These are phyloP conservation scores for Shargacucullia verbasci DNA, from an alignment of 2,888 invertebrate species.

Conservation along the genomic window DNA sequence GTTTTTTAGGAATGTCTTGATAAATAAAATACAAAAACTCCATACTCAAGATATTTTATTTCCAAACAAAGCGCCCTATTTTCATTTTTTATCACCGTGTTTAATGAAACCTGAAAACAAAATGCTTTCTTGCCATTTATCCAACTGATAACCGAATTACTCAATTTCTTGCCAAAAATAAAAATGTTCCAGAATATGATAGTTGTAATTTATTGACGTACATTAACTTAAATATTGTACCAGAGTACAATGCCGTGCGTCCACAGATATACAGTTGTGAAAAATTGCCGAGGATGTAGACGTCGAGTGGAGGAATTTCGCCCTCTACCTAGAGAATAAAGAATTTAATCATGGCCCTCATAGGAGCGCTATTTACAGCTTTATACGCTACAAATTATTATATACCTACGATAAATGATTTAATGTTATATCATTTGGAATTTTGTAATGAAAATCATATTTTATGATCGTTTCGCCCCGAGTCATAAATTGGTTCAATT, in stretches of 20 bases:
- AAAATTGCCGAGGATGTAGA: slow-evolving; percentile 80
- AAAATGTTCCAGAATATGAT: slow-evolving; percentile 40
- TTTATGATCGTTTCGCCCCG: slow-evolving; percentile 14
- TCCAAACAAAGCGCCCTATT: background rate
- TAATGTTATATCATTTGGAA: slow-evolving; percentile 33
- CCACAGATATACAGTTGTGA: slow-evolving; percentile 67
- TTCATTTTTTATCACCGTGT: slow-evolving; percentile 41
- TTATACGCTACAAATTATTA: slow-evolving; percentile 63
- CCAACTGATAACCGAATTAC: slow-evolving; percentile 38
- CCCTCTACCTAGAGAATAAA: slow-evolving; percentile 67
- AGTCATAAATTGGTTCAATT: slow-evolving; percentile 13
- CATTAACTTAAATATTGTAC: slow-evolving; percentile 62
- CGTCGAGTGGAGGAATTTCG: slow-evolving; percentile 73
- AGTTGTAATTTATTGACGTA: slow-evolving; percentile 50
- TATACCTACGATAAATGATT: slow-evolving; percentile 45
- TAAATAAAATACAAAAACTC: too few species aligned
- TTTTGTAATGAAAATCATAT: slow-evolving; percentile 34
- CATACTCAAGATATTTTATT: too few species aligned
- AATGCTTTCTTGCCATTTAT: slow-evolving; percentile 42
- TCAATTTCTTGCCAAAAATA: slow-evolving; percentile 47
- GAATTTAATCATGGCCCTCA: slow-evolving; percentile 76
- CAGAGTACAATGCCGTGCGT: slow-evolving; percentile 53
- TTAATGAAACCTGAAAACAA: slow-evolving; percentile 51
- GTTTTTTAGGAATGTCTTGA: too few species aligned
- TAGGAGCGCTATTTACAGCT: slow-evolving; percentile 72